Conservation (phyloP, 2,113 vertebrate species). For the Alouatta palliata region DNA sequence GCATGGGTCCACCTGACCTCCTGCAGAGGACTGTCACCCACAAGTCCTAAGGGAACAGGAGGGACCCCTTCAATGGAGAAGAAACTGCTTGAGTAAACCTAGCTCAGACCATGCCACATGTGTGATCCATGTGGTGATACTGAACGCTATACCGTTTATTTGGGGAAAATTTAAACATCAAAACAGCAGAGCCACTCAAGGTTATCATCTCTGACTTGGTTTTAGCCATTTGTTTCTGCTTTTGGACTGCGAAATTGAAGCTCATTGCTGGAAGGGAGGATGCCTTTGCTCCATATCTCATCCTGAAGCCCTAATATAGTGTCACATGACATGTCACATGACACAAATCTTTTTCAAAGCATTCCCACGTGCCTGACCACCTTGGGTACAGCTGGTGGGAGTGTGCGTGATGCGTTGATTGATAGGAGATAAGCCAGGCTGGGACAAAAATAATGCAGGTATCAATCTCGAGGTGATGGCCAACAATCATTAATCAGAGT, state of each 20-base stretch:
- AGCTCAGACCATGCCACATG: rapidly evolving
- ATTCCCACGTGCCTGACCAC: not conserved
- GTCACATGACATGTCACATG: not conserved
- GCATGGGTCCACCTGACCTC: not conserved
- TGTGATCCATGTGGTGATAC: not conserved
- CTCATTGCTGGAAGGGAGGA: not conserved
- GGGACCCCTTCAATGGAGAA: not conserved
- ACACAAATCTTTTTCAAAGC: not conserved
- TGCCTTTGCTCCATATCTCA: not conserved
- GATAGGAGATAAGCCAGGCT: not conserved
- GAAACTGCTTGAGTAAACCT: not conserved
- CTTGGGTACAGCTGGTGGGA: too few relatives aligned
- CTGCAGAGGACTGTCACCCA: not conserved
- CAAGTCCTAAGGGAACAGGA: not conserved
- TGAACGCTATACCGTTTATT: not conserved
- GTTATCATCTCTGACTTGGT: not conserved
- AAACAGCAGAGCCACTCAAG: not conserved
- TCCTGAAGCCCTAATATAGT: not conserved
- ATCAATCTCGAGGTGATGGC: not conserved
- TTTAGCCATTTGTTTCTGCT: not conserved
- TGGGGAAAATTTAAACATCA: not conserved
- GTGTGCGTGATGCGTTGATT: not conserved
- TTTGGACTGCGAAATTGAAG: not conserved
- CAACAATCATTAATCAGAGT: not conserved
- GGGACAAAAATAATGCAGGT: not conserved